These are phyloP conservation scores for Sebastes schlegelii DNA, from an alignment of 2,113 vertebrate species.

Conservation along the genomic window DNA sequence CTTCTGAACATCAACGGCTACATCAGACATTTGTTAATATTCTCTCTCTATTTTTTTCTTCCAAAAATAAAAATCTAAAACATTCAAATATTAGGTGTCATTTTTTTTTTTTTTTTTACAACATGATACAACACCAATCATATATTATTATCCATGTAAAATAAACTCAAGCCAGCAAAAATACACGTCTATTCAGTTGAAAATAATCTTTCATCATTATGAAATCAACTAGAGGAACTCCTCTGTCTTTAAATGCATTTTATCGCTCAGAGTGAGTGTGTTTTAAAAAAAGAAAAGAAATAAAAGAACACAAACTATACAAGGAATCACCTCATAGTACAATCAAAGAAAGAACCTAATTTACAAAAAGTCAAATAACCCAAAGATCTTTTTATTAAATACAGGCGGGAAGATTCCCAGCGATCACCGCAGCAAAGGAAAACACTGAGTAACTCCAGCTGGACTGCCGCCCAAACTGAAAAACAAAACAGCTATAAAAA, in stretches of 20 bases:
- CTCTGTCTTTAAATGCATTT: conserved; percentile 26
- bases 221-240: conserved; percentile 62
- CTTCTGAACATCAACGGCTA: conserved; percentile 39
- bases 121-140: conserved; percentile 60
- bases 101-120: conserved; percentile 41
- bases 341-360: conserved; percentile 45
- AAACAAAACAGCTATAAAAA: conserved; percentile 22
- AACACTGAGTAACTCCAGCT: conserved; percentile 49
- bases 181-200: conserved; percentile 73
- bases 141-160: conserved; percentile 79
- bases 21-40: conserved; percentile 48
- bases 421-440: conserved; percentile 22
- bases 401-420: conserved; percentile 39
- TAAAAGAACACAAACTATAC: conserved; percentile 35
- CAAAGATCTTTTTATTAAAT: conserved; percentile 33
- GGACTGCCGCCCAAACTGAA: conserved; percentile 10
- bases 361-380: conserved; percentile 41
- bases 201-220: conserved; percentile 71
- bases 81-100: conserved; percentile 72
- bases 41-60: conserved; percentile 38
- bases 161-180: conserved; percentile 80
- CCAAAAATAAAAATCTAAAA: conserved; percentile 80
- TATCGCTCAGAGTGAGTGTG: conserved; percentile 34
- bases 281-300: not conserved
- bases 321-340: conserved; percentile 28